Evolutionary conservation across 2,888 invertebrate genomes (phyloP), one percentile per base, ranked within the genome.

Genomic region (Glyphotaelius pellucidus): DNA sequence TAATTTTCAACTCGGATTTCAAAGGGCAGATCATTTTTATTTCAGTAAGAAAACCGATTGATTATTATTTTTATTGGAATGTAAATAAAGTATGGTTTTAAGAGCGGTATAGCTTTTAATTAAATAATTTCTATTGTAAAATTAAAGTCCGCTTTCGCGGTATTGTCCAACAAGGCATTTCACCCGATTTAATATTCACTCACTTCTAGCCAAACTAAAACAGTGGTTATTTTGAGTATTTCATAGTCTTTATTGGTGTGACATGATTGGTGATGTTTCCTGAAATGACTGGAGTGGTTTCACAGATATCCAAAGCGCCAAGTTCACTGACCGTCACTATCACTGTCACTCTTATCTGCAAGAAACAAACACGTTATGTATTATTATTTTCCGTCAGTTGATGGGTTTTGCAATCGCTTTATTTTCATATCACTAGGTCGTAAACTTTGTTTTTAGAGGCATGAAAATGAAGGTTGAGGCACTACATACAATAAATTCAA

Each of bases 291-390:
- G 90, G 81, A 90, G 81, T 47, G 47, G 47, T 90, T 80, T 81
- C 80, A 81, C 90, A 90, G 81, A 47, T 81, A 90, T 80, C 81
- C 42, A 31, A 35, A 38, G 79, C 67, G 14, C 25, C 38, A 47
- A 47, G 79, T 93, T 92, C 91, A 98, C 96, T 98, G 98, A 96
- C 98, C 98, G 97, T 98, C 98, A 96, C 98, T 98, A 96, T 98
- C 98, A 96, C 98, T 98, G 97, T 98, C 98, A 96, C 98, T 98
- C 96, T 98, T 98, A 97, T 98, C 98, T 98, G 97, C 93, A 97
- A 97, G 94, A 94, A 94, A 94, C 52, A 92, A 92, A 91, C 86
- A 86, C 31, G 19, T 88, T 80, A 88, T 79, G 12, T 91, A 79
- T 87, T n/a, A 42, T 52, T 67, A n/a, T 67, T 25, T 67, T 67